These are phyloP conservation scores for Cataglyphis cursor DNA, from an alignment of 2,888 invertebrate species.

Conservation along the genomic window DNA sequence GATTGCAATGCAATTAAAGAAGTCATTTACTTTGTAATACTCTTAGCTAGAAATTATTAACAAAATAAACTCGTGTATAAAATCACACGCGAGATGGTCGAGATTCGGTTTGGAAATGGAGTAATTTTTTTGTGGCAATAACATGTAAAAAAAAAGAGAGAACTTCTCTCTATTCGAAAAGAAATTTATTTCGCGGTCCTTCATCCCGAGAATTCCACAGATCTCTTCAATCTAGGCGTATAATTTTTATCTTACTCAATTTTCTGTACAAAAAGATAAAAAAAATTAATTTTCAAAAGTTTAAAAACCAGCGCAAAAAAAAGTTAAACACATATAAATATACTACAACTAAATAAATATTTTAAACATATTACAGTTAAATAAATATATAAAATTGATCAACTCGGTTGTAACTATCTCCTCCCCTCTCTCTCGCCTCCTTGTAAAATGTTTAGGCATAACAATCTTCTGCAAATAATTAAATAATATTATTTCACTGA, in stretches of 20 bases:
- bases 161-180: constrained; percentile 46
- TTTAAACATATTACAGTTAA: neutral
- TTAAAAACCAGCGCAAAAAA: neutral
- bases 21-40: neutral
- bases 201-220: constrained; percentile 48
- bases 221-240: constrained; percentile 9
- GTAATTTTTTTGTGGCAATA: constrained; percentile 32
- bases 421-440: too few relatives aligned
- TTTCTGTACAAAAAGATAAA: neutral
- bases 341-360: neutral
- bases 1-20: neutral
- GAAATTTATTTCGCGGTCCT: constrained; percentile 55
- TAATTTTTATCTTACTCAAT: neutral
- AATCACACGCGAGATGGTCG: constrained; percentile 54
- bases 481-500: neutral
- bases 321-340: neutral
- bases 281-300: neutral
- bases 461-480: neutral
- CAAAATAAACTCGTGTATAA: neutral
- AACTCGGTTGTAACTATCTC: neutral
- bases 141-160: constrained; percentile 34
- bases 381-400: constrained; percentile 13
- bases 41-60: constrained; percentile 5
- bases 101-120: constrained; percentile 30
- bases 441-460: neutral